Percentiles rank a stretch among this genome's conserved stretches.
Conservation (phyloP, 2,113 vertebrate species). For the Cygnus atratus region DNA sequence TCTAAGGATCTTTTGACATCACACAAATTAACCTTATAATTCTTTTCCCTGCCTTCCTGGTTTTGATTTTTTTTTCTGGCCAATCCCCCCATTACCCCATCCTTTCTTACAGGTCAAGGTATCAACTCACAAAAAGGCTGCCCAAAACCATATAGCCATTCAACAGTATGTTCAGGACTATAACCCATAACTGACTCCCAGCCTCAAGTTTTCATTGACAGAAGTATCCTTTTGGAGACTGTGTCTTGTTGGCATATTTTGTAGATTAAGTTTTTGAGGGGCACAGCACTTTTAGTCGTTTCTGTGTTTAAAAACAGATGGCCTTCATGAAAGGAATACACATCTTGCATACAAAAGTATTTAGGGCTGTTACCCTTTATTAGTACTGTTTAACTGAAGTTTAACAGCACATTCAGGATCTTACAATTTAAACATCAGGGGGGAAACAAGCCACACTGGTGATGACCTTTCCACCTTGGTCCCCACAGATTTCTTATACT, state of each 20-base stretch:
- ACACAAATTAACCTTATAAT: neutral
- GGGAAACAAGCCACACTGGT: neutral
- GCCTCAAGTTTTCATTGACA: neutral
- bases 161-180: neutral
- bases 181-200: neutral
- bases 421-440: neutral
- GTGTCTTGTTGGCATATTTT: neutral
- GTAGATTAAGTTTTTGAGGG: neutral
- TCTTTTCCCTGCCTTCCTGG: neutral
- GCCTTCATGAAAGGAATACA: neutral
- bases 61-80: neutral
- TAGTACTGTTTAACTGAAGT: neutral
- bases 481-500: neutral
- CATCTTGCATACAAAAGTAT: neutral
- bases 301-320: neutral
- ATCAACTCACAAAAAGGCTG: neutral
- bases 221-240: neutral
- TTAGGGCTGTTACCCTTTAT: neutral
- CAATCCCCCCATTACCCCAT: neutral
- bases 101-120: neutral
- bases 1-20: neutral
- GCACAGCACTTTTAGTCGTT: neutral
- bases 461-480: neutral
- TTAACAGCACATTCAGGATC: neutral
- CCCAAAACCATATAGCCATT: neutral